Base-by-base conservation (phyloP, 2,113 vertebrate species). In the Morone chrysops region DNA sequence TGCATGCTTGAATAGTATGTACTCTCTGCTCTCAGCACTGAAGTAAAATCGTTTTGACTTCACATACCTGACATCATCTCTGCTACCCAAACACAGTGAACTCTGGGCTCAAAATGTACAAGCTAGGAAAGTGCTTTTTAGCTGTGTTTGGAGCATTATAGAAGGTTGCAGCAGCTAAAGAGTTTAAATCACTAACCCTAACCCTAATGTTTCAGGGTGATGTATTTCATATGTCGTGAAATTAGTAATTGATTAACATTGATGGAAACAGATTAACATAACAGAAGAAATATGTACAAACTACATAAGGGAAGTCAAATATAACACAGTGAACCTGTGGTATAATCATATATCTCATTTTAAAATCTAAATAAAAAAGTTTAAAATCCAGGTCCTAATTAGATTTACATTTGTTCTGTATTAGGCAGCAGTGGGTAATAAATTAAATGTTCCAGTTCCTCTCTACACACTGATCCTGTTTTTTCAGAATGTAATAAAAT, bases 21-120 rank as follows among this genome's bases (percentile, higher is more conserved):
- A 63, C 70, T 78, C 67, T 61, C 68, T 69, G 66, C 80, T 86
- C 78, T 81, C 78, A 70, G 38, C 16, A 36, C 75, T 76, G 31
- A 77, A 84, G 60, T 80, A 70, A 84, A 90, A 87, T 73, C 45
- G 13, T 62, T 82, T 83, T 74, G 75, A 83, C 82, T 70, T 74
- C 63, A 69, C 70, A 75, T 54, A 61, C 71, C 84, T 73, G 74
- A 83, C 76, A 82, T 77, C 68, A 10, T 54, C 81, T 56, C 17
- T 51, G 48, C 75, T 61, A 50, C 36, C 65, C 18, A 43, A 81
- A 40, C 43, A 50, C 45, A 25, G 11, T 83, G 73, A 86, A 84
- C 76, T 60, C 43, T 43, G 57, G 50, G 77, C 59, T 78, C 57
- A 25, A 60, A 82, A 75, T 41, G 54, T 81, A 76, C 66, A 78